Conservation (phyloP, 2,797 vertebrate genomes). For the Siniperca obscura region DNA sequence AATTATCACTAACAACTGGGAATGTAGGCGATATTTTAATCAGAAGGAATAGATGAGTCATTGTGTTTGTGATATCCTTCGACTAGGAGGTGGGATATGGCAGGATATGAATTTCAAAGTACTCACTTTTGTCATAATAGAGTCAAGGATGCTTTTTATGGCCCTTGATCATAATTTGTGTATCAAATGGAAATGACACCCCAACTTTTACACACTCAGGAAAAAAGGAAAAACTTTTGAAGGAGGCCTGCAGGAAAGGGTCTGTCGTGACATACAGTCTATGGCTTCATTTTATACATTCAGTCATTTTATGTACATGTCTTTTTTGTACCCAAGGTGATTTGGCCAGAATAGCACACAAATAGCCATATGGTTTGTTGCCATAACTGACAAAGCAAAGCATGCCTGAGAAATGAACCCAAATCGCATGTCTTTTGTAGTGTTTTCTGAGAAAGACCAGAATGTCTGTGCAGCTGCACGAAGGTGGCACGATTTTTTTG, state of each 20-base stretch:
- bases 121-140: slow-evolving; percentile 45
- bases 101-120: slow-evolving; percentile 59
- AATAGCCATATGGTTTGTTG: background rate
- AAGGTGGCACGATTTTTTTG: slow-evolving; percentile 14
- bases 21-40: slow-evolving; percentile 35
- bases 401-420: background rate
- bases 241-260: background rate
- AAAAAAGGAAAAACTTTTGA: background rate
- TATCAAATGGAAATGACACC: slow-evolving; percentile 38
- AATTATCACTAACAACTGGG: slow-evolving; percentile 25
- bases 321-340: background rate
- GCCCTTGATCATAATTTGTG: slow-evolving; percentile 54
- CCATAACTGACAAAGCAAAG: background rate
- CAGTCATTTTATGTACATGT: too few species aligned
- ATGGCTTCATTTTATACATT: background rate
- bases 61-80: slow-evolving; percentile 38
- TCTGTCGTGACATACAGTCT: background rate
- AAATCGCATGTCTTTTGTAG: background rate
- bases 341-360: background rate
- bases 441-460: slow-evolving; percentile 14
- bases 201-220: slow-evolving; percentile 13
- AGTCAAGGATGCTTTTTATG: slow-evolving; percentile 40
- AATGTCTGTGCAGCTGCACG: slow-evolving; percentile 16
- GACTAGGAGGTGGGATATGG: slow-evolving; percentile 5
- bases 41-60: slow-evolving; percentile 45